Evolutionary conservation across 2,888 invertebrate species (phyloP).

Genomic region (Drosophila histrio): DNA sequence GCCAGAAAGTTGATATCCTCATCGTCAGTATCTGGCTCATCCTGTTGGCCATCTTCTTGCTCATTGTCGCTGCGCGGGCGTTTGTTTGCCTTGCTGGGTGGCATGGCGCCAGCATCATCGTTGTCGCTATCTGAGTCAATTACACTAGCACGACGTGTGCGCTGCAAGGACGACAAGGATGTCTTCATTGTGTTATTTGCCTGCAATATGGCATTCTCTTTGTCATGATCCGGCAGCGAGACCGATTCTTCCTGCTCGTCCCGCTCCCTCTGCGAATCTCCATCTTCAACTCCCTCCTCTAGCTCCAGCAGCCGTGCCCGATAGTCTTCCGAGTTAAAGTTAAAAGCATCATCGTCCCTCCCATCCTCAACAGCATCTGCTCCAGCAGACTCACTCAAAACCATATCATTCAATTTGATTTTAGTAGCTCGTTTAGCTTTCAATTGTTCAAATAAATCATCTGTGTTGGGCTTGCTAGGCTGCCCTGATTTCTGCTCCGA

Average conservation of each 20-base stretch:
- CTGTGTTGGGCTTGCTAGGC: conserved; percentile 51
- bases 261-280: conserved; percentile 3
- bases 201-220: conserved; percentile 61
- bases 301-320: conserved; percentile 82
- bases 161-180: conserved; percentile 55
- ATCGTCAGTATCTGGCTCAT: conserved; percentile 51
- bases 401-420: conserved; percentile 71
- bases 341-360: conserved; percentile 71
- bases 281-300: conserved; percentile 55
- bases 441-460: conserved; percentile 77
- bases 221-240: conserved; percentile 34
- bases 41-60: conserved; percentile 42
- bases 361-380: conserved; percentile 40
- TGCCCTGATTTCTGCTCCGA: conserved; percentile 14
- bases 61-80: conserved; percentile 72
- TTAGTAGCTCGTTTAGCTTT: conserved; percentile 74
- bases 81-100: conserved; percentile 72
- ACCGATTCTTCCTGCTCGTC: conserved; percentile 17
- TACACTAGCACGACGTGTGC: conserved; percentile 82
- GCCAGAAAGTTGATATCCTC: conserved; percentile 79
- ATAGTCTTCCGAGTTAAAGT: conserved; percentile 83
- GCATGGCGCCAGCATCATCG: conserved; percentile 54
- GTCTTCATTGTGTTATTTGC: conserved; percentile 64
- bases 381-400: conserved; percentile 57
- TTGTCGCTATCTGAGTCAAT: conserved; percentile 83